Base-by-base conservation (phyloP, 2,113 vertebrate genomes). In the Arothron firmamentum region DNA sequence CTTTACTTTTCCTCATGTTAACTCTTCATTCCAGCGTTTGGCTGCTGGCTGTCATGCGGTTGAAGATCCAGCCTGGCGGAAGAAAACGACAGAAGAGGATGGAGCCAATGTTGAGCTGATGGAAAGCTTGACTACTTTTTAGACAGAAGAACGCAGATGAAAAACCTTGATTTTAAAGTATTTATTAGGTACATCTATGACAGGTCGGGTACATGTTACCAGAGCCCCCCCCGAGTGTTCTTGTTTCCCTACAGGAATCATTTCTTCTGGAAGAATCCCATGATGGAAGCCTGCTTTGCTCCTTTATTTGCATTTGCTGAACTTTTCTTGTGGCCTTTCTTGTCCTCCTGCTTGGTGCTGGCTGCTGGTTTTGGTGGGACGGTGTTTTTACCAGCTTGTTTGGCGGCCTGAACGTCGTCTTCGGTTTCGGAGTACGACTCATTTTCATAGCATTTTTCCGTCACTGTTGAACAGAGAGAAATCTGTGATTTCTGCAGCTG, bases 221-320 rank as follows among this genome's bases (percentile, higher is more conserved):
- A 38, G 12, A 38, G 28, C 21, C 21, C 2, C 28, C 28, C 8
- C 28, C 28, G 8, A 31, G 34, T 38, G 34, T 38, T 38, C 34
- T 38, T 18, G 0, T 2, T 7, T 43, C 7, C 6, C 4, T 4
- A 34, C 11, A n/a, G 19, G 16, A 16, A 1, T 94, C 84, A 96
- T 68, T 98, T 97, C 90, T 92, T 97, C 19, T 93, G 93, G 75
- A 96, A 96, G 63, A 98, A 98, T 0, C 97, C 97, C 84, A 89
- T 89, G 67, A 99, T 99, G 28, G 96, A 96, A 4, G 91, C 89
- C 75, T 99, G 96, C 74, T 95, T 97, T 3, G 87, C 86, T 72
- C 84, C 82, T 85, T 93, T 97, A 72, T 51, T 89, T 38, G 80
- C 52, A 6, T 77, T 56, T 0, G 85, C 62, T 1, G 89, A 43